These are phyloP conservation scores for Acromyrmex heyeri DNA, from an alignment of 1,140 invertebrate species.

Conservation along the genomic window DNA sequence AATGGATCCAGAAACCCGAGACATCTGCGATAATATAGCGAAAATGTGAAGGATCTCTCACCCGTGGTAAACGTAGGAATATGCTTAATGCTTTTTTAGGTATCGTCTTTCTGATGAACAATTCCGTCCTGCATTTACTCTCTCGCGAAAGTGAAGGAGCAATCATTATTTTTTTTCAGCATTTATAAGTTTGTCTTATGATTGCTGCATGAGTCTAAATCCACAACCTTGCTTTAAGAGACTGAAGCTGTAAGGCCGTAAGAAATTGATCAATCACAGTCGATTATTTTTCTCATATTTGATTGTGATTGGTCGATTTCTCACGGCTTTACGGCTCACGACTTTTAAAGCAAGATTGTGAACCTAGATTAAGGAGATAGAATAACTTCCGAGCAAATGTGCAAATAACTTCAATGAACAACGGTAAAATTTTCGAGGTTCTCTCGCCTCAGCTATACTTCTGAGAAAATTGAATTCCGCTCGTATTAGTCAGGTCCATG, in stretches of 20 bases:
- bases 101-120: background rate
- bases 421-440: constrained; percentile 23
- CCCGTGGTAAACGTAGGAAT: background rate
- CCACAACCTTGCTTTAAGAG: too few species aligned
- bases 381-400: background rate
- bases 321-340: too few species aligned
- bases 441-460: background rate
- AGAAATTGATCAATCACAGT: too few species aligned
- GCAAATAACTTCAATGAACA: background rate
- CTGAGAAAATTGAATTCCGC: constrained; percentile 56
- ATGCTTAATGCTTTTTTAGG: constrained; percentile 3
- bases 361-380: background rate
- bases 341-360: too few species aligned
- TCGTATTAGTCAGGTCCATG: constrained; percentile 14
- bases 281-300: too few species aligned
- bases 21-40: constrained; percentile 32
- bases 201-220: background rate
- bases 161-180: background rate
- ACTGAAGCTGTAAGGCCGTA: too few species aligned
- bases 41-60: constrained; percentile 1
- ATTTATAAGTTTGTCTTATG: background rate
- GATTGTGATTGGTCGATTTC: too few species aligned
- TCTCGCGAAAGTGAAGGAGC: background rate
- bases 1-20: constrained; percentile 63
- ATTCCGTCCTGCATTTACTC: background rate